phyloP scores from a whole-genome alignment of 2,888 invertebrate species.

The Temnothorax unifasciatus region DNA sequence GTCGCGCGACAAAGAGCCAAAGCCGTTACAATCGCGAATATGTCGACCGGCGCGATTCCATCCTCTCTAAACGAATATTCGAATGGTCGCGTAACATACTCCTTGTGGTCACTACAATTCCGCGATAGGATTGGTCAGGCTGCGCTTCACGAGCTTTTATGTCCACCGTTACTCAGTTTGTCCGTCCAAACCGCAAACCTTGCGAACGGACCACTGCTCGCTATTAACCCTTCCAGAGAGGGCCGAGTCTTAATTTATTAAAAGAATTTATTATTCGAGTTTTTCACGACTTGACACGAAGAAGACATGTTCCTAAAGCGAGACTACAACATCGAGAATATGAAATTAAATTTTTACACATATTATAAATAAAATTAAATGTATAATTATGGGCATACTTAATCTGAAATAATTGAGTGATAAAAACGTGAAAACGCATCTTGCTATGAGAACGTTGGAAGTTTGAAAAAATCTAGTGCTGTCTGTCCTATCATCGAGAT shows the following conservation, averaged over 20 bases:
- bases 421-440: not conserved
- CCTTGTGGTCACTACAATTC: constrained; percentile 79
- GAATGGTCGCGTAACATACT: constrained; percentile 60
- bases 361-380: not conserved
- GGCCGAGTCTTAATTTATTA: constrained; percentile 35
- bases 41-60: constrained; percentile 42
- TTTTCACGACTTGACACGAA: constrained; percentile 2
- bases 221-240: constrained; percentile 67
- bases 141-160: constrained; percentile 75
- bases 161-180: constrained; percentile 73
- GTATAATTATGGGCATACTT: not conserved
- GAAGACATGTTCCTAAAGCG: not conserved
- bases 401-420: not conserved
- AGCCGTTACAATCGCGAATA: constrained; percentile 51
- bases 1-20: constrained; percentile 49
- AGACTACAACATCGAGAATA: not conserved
- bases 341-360: not conserved
- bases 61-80: constrained; percentile 39
- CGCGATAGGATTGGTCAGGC: constrained; percentile 77
- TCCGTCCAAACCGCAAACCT: constrained; percentile 77
- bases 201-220: constrained; percentile 54
- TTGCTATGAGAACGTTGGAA: not conserved
- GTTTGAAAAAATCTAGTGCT: not conserved
- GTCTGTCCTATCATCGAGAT: constrained; percentile 12
- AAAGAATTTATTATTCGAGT: constrained; percentile 27